phyloP scores from a whole-genome alignment of 2,113 vertebrate genomes.

The Polypterus bichir region DNA sequence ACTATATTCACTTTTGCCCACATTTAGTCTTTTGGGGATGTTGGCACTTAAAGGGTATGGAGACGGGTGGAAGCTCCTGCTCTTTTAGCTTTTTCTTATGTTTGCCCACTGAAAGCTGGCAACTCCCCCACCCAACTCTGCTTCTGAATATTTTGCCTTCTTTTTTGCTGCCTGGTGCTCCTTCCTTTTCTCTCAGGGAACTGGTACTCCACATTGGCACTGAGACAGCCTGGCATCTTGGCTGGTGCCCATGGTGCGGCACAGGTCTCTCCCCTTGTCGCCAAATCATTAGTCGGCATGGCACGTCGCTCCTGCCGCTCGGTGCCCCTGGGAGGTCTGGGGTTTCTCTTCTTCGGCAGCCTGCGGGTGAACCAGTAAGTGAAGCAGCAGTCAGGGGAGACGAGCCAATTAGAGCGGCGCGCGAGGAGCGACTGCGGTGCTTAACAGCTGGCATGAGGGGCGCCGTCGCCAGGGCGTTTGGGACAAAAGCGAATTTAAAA shows the following conservation, averaged over 20 bases:
- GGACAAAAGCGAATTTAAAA: slow-evolving; percentile 66
- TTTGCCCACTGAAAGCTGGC: too few species aligned
- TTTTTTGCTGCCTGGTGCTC: neutral
- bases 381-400: slow-evolving; percentile 59
- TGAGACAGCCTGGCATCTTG: slow-evolving; percentile 46
- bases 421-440: slow-evolving; percentile 65
- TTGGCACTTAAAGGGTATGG: too few species aligned
- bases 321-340: slow-evolving; percentile 50
- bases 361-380: slow-evolving; percentile 52
- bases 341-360: slow-evolving; percentile 53
- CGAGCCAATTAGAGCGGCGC: slow-evolving; percentile 67
- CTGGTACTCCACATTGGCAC: neutral
- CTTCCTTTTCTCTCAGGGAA: too few species aligned
- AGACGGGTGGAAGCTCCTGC: too few species aligned
- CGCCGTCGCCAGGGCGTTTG: slow-evolving; percentile 53
- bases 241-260: slow-evolving; percentile 51
- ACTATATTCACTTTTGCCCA: too few species aligned
- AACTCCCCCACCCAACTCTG: too few species aligned
- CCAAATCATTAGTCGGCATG: slow-evolving; percentile 52
- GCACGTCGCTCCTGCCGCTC: slow-evolving; percentile 25
- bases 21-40: too few species aligned
- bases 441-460: slow-evolving; percentile 53
- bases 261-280: slow-evolving; percentile 44
- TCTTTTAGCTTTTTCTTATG: too few species aligned
- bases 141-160: too few species aligned